A percentile compares a stretch with the other conserved stretches of the same genome.
Conservation (phyloP, 2,113 vertebrate species). For the Mustela lutreola region DNA sequence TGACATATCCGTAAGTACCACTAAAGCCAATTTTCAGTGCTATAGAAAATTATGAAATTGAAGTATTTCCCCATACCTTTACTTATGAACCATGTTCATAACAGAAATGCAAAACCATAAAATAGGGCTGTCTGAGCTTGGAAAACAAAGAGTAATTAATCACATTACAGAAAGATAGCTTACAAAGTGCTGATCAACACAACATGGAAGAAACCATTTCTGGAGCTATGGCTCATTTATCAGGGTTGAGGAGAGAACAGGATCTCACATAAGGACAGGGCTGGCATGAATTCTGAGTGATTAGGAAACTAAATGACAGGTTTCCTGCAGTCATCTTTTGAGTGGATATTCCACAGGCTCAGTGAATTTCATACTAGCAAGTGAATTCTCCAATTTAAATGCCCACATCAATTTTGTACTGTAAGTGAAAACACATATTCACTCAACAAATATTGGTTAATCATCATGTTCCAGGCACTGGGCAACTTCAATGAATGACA, state of each 20-base stretch:
- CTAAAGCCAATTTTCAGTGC: conserved; percentile 67
- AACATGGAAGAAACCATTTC: conserved; percentile 39
- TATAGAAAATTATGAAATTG: conserved; percentile 33
- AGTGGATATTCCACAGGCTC: neutral
- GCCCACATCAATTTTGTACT: neutral
- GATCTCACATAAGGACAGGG: neutral
- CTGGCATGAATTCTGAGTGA: neutral
- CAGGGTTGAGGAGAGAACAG: neutral
- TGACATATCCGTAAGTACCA: conserved; percentile 36
- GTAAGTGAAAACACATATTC: conserved; percentile 11
- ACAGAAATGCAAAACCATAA: conserved; percentile 66
- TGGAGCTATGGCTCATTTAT: neutral
- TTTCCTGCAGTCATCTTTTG: neutral
- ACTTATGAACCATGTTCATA: conserved; percentile 57
- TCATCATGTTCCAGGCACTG: neutral
- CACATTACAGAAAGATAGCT: conserved; percentile 59
- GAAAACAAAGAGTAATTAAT: conserved; percentile 70
- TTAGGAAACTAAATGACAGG: neutral
- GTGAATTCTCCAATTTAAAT: neutral
- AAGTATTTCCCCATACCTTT: conserved; percentile 7
- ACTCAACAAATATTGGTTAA: neutral
- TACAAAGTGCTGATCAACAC: conserved; percentile 63
- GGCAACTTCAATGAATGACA: neutral
- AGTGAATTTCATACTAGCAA: neutral
- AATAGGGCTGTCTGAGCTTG: neutral